These are phyloP conservation scores for Cyprinodon tularosa DNA, from an alignment of 2,113 vertebrate genomes.

Conservation along the genomic window DNA sequence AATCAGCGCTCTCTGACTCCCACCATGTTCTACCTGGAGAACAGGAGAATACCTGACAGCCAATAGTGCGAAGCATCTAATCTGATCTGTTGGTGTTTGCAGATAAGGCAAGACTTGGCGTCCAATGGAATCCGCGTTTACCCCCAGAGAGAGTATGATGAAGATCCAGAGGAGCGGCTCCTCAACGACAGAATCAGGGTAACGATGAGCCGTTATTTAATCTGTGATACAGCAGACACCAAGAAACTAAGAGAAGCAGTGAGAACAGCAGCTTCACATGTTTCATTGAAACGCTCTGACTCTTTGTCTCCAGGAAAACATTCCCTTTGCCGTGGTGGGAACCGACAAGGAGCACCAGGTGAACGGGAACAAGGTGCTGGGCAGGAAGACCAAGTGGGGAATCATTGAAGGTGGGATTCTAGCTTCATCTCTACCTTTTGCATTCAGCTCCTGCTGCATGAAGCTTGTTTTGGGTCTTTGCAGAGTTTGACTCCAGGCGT, in stretches of 20 bases:
- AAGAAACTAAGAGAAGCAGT: not conserved
- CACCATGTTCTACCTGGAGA: too few relatives aligned
- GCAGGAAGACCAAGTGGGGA: constrained; percentile 97
- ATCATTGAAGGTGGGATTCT: constrained; percentile 89
- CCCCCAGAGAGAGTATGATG: constrained; percentile 89
- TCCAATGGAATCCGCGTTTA: constrained; percentile 87
- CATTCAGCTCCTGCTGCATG: not conserved
- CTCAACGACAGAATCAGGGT: constrained; percentile 92
- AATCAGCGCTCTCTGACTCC: too few relatives aligned
- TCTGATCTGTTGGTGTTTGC: not conserved
- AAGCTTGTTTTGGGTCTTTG: too few relatives aligned
- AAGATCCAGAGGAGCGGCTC: constrained; percentile 84
- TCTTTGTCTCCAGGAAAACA: constrained; percentile 81
- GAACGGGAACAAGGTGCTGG: constrained; percentile 91
- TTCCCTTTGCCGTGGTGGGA: constrained; percentile 95
- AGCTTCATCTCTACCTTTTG: not conserved
- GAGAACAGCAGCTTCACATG: not conserved
- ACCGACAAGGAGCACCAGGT: constrained; percentile 93
- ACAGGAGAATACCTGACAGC: not conserved
- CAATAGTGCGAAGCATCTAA: not conserved
- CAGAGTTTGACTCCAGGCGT: too few relatives aligned
- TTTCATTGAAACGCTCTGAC: not conserved
- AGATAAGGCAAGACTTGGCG: constrained; percentile 92
- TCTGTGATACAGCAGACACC: too few relatives aligned
- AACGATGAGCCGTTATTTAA: not conserved